Conservation (phyloP, 1,140 invertebrate genomes). For the Ctenoplectra terminalis region DNA sequence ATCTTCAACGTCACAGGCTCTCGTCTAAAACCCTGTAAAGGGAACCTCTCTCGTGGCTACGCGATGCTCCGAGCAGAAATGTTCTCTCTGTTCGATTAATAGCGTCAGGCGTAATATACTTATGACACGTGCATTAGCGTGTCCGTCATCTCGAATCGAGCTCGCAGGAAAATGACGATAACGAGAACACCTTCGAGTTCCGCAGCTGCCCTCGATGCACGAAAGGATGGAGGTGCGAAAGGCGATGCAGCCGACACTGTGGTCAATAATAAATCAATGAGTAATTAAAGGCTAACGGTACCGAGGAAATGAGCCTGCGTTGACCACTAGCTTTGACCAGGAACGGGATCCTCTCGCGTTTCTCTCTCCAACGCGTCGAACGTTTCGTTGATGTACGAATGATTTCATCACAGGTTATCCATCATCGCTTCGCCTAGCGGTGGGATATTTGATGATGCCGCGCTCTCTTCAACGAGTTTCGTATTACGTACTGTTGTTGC, state of each 20-base stretch:
- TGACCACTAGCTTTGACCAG: conserved; percentile 26
- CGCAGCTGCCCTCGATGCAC: conserved; percentile 2
- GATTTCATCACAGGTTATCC: conserved; percentile 79
- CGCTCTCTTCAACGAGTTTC: conserved; percentile 48
- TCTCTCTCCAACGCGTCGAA: background rate
- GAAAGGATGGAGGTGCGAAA: conserved; percentile 42
- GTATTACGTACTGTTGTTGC: conserved; percentile 22
- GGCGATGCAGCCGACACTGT: conserved; percentile 50
- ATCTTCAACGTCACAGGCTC: background rate
- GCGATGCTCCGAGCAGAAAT: background rate
- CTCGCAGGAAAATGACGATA: conserved; percentile 1
- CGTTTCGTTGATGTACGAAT: conserved; percentile 75
- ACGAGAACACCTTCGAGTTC: background rate
- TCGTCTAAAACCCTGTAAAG: background rate
- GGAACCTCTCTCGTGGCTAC: background rate
- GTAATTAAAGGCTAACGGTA: conserved; percentile 80
- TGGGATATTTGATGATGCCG: conserved; percentile 77
- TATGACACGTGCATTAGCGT: conserved; percentile 30
- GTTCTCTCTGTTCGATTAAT: conserved; percentile 16
- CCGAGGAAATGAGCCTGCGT: conserved; percentile 59
- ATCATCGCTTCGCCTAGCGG: conserved; percentile 75
- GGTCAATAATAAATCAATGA: conserved; percentile 76
- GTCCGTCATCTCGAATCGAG: conserved; percentile 17
- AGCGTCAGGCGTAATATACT: background rate
- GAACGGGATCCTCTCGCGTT: background rate